Evolutionary conservation across 2,113 vertebrate species (phyloP).

Genomic region (Otocyon megalotis): DNA sequence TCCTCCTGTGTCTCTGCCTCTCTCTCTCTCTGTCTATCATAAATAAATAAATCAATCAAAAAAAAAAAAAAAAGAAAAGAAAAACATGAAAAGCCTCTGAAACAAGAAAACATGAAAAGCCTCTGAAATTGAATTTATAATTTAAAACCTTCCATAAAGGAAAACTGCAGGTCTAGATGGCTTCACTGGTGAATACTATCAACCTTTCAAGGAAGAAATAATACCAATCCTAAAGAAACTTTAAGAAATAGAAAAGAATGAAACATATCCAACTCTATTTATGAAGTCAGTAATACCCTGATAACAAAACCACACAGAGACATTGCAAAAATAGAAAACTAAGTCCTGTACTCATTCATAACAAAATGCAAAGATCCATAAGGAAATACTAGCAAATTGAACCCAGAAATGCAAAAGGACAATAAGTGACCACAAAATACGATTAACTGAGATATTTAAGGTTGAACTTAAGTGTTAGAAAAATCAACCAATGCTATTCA

Average conservation of each 20-base stretch:
- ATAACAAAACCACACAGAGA: conserved; percentile 18
- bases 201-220: not conserved
- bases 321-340: not conserved
- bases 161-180: not conserved
- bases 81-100: too few species aligned
- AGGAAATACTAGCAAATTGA: not conserved
- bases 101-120: not conserved
- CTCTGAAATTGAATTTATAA: not conserved
- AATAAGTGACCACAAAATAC: not conserved
- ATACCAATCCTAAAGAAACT: not conserved
- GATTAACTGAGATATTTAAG: not conserved
- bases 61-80: not conserved
- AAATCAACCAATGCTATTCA: not conserved
- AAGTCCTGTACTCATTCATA: conserved; percentile 5
- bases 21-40: too few species aligned
- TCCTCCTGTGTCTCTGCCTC: too few species aligned
- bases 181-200: not conserved
- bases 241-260: not conserved
- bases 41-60: too few species aligned
- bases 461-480: not conserved
- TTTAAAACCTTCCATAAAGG: not conserved
- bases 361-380: not conserved
- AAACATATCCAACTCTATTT: not conserved
- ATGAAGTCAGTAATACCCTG: not conserved
- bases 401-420: not conserved